Evolutionary conservation across 2,797 vertebrate genomes (phyloP).

Genomic region (Vireo griseus): DNA sequence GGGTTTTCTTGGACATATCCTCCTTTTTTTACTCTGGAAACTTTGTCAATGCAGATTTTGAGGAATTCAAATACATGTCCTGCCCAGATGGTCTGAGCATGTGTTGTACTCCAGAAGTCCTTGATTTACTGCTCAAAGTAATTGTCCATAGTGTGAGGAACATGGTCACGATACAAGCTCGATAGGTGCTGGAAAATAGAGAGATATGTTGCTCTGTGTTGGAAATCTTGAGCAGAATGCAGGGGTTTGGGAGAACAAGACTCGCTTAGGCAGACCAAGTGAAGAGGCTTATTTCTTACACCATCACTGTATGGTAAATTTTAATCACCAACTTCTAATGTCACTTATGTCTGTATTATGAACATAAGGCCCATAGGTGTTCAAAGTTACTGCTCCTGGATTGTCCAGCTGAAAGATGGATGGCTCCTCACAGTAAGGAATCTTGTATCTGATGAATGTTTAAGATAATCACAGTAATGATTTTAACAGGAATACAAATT

Average conservation of each 20-base stretch:
- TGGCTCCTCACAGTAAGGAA: background rate
- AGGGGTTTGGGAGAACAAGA: background rate
- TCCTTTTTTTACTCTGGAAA: background rate
- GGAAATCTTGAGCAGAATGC: background rate
- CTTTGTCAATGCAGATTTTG: constrained; percentile 2
- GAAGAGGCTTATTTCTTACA: background rate
- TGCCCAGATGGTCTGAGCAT: constrained; percentile 29
- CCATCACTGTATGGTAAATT: background rate
- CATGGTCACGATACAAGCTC: background rate
- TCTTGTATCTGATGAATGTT: background rate
- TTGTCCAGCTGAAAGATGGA: background rate
- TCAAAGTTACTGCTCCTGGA: background rate
- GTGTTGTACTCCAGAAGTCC: background rate
- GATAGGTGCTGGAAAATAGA: background rate
- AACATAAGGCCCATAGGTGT: background rate
- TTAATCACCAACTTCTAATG: background rate
- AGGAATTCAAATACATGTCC: background rate
- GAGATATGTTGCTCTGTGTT: background rate
- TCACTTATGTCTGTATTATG: background rate
- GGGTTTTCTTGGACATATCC: background rate
- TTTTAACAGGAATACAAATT: background rate
- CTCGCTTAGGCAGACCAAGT: background rate
- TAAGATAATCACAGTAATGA: background rate
- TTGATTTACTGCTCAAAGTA: background rate
- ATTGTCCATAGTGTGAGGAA: background rate